These are phyloP conservation scores for Coptodon rendalli DNA, from an alignment of 2,113 vertebrate genomes.

Conservation along the genomic window DNA sequence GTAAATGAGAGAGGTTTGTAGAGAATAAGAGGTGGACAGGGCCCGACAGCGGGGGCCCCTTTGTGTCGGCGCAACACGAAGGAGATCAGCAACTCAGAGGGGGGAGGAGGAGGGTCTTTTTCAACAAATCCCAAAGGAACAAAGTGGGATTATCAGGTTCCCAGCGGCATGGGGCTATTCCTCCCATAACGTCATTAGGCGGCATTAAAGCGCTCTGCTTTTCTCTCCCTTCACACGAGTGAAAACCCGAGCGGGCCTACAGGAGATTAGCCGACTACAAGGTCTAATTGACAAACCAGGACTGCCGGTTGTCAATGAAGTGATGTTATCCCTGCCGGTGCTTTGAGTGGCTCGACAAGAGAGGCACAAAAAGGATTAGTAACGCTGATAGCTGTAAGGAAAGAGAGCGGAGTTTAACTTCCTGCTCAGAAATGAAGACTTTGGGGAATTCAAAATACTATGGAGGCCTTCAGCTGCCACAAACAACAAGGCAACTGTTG, in stretches of 20 bases:
- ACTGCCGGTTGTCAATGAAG: conserved; percentile 36
- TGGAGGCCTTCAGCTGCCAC: not conserved
- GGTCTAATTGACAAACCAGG: conserved; percentile 63
- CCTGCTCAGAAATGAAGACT: conserved; percentile 1
- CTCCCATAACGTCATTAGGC: conserved; percentile 74
- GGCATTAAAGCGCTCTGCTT: conserved; percentile 65
- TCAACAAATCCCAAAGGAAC: conserved; percentile 61
- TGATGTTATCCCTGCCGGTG: conserved; percentile 53
- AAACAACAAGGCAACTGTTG: not conserved
- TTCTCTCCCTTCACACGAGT: conserved; percentile 42
- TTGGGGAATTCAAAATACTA: not conserved
- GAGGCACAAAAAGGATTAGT: conserved; percentile 57
- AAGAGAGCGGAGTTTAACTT: conserved; percentile 24
- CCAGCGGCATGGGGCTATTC: conserved; percentile 77
- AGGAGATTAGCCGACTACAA: conserved; percentile 59
- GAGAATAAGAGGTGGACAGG: conserved; percentile 38
- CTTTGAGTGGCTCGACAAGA: conserved; percentile 53
- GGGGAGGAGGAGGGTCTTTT: conserved; percentile 32
- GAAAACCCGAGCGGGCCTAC: conserved; percentile 33
- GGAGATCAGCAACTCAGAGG: conserved; percentile 53
- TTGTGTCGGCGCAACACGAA: conserved; percentile 63
- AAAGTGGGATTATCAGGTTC: conserved; percentile 75
- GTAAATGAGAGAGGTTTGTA: conserved; percentile 64
- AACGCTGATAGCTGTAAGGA: conserved; percentile 28
- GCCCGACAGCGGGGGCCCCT: conserved; percentile 50